Conservation (phyloP, 2,797 vertebrate species). For the Geotrypetes seraphini region DNA sequence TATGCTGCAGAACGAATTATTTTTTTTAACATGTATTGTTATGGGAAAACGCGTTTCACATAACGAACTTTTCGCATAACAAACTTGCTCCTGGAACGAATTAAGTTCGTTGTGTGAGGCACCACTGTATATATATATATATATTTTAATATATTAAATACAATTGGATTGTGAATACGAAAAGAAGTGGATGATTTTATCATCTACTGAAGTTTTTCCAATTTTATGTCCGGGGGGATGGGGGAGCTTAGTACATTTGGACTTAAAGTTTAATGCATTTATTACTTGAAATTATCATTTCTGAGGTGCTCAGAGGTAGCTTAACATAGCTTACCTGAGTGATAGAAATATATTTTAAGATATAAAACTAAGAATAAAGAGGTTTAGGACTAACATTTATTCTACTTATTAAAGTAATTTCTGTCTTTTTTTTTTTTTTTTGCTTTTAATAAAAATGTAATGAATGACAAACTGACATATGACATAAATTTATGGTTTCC, state of each 20-base stretch:
- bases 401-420: conserved; percentile 63
- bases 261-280: conserved; percentile 6
- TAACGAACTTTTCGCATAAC: too few species aligned
- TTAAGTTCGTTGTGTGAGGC: too few species aligned
- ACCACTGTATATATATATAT: too few species aligned
- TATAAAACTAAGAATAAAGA: conserved; percentile 47
- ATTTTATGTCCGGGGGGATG: too few species aligned
- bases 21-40: too few species aligned
- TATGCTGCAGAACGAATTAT: too few species aligned
- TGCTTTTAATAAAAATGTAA: conserved; percentile 61
- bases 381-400: conserved; percentile 42
- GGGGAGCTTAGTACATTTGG: neutral
- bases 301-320: conserved; percentile 25
- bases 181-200: too few species aligned
- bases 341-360: conserved; percentile 45
- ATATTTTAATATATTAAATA: too few species aligned
- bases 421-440: conserved; percentile 66
- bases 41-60: too few species aligned
- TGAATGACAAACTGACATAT: conserved; percentile 67
- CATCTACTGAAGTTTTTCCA: too few species aligned
- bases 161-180: too few species aligned
- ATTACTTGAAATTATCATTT: conserved; percentile 14
- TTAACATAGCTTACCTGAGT: conserved; percentile 15
- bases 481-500: conserved; percentile 71
- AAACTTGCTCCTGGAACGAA: too few species aligned